Evolutionary conservation across 1,140 invertebrate species (phyloP), one percentile per base, ranked within the genome.

Genomic region (Lethocerus indicus): DNA sequence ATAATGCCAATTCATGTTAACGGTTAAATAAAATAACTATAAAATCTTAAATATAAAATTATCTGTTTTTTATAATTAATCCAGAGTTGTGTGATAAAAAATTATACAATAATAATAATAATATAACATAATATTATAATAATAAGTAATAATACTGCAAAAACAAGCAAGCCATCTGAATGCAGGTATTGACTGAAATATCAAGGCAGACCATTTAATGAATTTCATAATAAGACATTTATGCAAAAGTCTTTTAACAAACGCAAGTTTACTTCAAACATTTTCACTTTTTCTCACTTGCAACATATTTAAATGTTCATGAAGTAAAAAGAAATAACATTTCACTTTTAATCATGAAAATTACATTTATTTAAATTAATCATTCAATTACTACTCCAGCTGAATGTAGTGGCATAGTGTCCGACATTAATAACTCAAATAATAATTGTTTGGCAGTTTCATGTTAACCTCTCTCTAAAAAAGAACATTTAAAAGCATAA

Each of bases 1-100:
- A 46, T 26, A 46, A 51, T 51, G 50, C 42, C 39, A 51, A 39
- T 51, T 20, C 41, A 24, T 39, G 23, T 20, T 39, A 46, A 27
- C 28, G 40, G 23, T 20, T 39, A 46, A 27, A 32, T 39, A 51
- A 39, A 51, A 40, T 27, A 47, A 46, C 1, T 36, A 46, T 47
- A 29, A 16, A 41, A 47, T 39, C 28, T 39, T 21, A 51, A 47
- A 23, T 47, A 18, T 36, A 40, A 51, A 47, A 25, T 18, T 14
- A 16, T 48, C 16, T 42, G 40, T 44, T 16, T 51, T 44, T 25
- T 37, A 44, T 35, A 36, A 45, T 36, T 9, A 35, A 40, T 32
- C 24, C 44, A 45, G 39, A 13, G 28, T 16, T 36, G 9, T 36
- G 39, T 28, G 1, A 40, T 24, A 51, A 51, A 27, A 47, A 37